A percentile compares a stretch with the other conserved stretches of the same genome.
Conservation (phyloP, 2,797 vertebrate species). For the Oreonectes daqikongensis region DNA sequence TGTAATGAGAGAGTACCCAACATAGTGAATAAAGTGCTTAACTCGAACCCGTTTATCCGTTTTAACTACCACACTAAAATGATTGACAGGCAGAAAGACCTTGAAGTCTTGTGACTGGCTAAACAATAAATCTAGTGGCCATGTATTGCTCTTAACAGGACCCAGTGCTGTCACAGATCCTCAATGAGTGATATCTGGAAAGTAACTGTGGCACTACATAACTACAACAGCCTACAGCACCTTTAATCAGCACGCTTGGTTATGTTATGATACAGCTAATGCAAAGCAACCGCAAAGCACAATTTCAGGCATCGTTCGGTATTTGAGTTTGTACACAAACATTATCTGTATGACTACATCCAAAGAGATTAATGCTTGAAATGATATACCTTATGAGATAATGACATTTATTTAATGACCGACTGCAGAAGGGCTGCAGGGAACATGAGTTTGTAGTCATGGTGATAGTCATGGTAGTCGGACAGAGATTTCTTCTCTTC, state of each 20-base stretch:
- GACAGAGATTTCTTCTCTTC: slow-evolving; percentile 34
- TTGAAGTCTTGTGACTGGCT: background rate
- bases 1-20: background rate
- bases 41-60: background rate
- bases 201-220: background rate
- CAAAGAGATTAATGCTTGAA: slow-evolving; percentile 25
- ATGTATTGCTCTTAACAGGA: background rate
- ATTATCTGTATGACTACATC: slow-evolving; percentile 15
- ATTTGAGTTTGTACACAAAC: background rate
- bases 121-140: background rate
- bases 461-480: slow-evolving; percentile 42
- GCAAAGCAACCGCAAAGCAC: background rate
- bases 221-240: slow-evolving; percentile 3
- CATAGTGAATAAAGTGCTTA: too few species aligned
- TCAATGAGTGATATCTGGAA: background rate
- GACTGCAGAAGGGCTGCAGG: slow-evolving; percentile 31
- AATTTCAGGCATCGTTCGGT: slow-evolving; percentile 11
- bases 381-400: slow-evolving; percentile 35
- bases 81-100: background rate
- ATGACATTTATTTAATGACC: slow-evolving; percentile 47
- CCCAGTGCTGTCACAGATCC: background rate
- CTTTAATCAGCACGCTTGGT: slow-evolving; percentile 1
- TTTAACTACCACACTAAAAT: background rate
- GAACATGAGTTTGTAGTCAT: slow-evolving; percentile 45
- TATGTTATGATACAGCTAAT: background rate